Conservation (phyloP, 2,113 vertebrate species). For the Thamnophis sirtalis region DNA sequence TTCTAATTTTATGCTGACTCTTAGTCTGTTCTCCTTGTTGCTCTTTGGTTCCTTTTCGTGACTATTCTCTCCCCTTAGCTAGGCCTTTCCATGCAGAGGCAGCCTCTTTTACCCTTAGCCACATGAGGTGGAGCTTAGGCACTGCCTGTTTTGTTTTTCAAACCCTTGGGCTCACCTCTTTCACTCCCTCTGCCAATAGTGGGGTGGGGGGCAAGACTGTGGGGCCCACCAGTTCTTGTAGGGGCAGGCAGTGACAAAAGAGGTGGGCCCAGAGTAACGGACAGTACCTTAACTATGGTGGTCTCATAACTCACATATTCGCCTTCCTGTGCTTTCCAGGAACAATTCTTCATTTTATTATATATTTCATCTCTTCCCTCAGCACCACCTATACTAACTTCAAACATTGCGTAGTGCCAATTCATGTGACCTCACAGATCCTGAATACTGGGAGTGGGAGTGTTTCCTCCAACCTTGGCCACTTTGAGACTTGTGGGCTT, state of each 20-base stretch:
- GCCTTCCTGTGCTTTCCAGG: neutral
- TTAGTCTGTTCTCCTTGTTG: constrained; percentile 32
- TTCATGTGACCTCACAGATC: neutral
- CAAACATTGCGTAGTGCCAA: neutral
- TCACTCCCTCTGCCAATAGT: neutral
- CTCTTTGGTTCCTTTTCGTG: constrained; percentile 35
- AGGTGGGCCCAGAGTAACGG: neutral
- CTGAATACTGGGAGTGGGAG: neutral
- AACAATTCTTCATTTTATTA: neutral
- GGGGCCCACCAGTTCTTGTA: neutral
- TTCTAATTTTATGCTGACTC: constrained; percentile 35
- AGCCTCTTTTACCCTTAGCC: neutral
- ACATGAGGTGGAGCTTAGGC: neutral
- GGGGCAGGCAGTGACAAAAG: neutral
- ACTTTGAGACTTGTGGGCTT: neutral
- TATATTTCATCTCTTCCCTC: neutral
- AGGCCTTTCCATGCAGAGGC: neutral
- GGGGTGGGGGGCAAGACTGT: rapidly evolving
- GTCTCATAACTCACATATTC: neutral
- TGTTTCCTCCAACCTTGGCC: neutral
- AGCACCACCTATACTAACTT: neutral
- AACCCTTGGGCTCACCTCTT: neutral
- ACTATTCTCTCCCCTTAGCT: neutral
- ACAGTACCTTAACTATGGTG: neutral
- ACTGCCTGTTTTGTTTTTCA: neutral